phyloP scores from a whole-genome alignment of 2,888 invertebrate genomes.

The Seira ritae region DNA sequence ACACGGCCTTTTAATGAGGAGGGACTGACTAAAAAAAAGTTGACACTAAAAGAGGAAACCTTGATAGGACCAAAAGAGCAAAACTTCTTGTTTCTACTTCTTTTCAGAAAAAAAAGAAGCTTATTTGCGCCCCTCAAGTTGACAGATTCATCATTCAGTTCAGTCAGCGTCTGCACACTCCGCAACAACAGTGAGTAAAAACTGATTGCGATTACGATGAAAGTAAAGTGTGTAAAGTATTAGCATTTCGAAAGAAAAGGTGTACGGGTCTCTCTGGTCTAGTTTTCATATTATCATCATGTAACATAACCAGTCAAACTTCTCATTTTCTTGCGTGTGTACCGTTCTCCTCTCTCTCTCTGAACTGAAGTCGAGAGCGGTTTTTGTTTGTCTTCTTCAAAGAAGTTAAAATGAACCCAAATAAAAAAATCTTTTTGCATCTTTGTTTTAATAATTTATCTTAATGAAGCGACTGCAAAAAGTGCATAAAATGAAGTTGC shows the following conservation, averaged over 20 bases:
- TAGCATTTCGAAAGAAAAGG: neutral
- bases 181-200: neutral
- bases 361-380: neutral
- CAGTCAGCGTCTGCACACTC: no score
- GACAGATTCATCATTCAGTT: slow-evolving; percentile 7
- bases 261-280: neutral
- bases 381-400: neutral
- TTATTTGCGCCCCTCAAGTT: neutral
- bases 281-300: neutral
- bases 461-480: neutral
- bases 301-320: slow-evolving; percentile 39
- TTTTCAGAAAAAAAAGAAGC: neutral
- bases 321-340: slow-evolving; percentile 20
- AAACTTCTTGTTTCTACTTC: no score
- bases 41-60: neutral
- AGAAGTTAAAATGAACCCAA: slow-evolving; percentile 18
- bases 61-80: neutral
- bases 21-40: no score
- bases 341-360: slow-evolving; percentile 1
- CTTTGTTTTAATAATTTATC: slow-evolving; percentile 11
- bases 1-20: neutral
- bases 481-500: neutral
- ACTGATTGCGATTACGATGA: neutral
- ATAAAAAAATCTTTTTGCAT: neutral
- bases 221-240: neutral